Percentiles rank a stretch among this genome's conserved stretches.
Conservation (phyloP, 2,113 vertebrate genomes). For the Chunga burmeisteri region DNA sequence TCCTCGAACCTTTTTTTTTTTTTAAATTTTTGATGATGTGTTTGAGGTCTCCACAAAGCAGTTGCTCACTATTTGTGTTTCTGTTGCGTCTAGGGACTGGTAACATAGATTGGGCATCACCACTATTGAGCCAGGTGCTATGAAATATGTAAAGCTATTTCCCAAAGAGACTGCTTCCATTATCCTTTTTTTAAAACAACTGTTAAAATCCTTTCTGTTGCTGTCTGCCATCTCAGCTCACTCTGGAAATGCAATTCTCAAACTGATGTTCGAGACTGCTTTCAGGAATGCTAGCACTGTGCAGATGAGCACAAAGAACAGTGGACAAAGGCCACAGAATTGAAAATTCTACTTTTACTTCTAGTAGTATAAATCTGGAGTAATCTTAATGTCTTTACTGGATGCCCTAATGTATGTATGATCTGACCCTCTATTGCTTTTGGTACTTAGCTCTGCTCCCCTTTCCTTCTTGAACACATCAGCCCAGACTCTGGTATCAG, state of each 20-base stretch:
- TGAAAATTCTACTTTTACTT: background rate
- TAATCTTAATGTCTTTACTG: background rate
- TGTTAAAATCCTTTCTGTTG: background rate
- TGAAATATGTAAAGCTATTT: slow-evolving; percentile 45
- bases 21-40: background rate
- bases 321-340: background rate
- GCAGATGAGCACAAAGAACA: background rate
- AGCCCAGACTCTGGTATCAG: background rate
- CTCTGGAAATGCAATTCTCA: background rate
- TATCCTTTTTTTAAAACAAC: background rate
- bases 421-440: background rate
- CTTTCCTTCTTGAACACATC: background rate
- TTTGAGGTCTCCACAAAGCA: slow-evolving; percentile 22
- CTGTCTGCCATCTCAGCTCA: background rate
- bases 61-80: slow-evolving; percentile 28
- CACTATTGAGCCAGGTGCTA: background rate
- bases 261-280: background rate
- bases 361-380: background rate
- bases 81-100: background rate
- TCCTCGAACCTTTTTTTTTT: background rate
- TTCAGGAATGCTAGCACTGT: background rate
- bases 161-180: slow-evolving; percentile 36
- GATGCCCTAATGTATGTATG: background rate
- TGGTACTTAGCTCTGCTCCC: background rate
- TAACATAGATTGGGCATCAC: slow-evolving; percentile 22